These are phyloP conservation scores for Calyptommatus sinebrachiatus DNA, from an alignment of 2,113 vertebrate genomes.

Conservation along the genomic window DNA sequence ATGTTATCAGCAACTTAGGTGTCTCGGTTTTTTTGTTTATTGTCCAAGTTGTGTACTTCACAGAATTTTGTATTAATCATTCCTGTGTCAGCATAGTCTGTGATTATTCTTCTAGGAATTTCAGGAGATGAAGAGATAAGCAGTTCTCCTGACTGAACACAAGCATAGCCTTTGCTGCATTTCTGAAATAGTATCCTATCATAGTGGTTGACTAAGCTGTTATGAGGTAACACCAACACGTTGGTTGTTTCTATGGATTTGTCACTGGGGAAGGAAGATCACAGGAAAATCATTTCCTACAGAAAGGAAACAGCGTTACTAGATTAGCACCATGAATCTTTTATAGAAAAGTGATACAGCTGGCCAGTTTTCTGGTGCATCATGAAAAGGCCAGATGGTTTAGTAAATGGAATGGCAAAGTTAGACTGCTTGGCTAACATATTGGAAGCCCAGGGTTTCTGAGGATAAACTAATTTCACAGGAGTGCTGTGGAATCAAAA, in stretches of 20 bases:
- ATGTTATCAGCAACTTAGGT: neutral
- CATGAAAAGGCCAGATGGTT: neutral
- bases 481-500: neutral
- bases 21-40: too few species aligned
- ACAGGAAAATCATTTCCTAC: neutral
- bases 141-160: neutral
- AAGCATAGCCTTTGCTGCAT: neutral
- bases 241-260: neutral
- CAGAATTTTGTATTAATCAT: neutral
- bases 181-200: neutral
- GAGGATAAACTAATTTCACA: neutral
- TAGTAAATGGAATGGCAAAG: neutral
- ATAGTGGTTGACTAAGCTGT: neutral
- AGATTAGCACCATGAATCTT: neutral
- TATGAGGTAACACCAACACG: neutral
- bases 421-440: neutral
- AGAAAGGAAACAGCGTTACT: neutral
- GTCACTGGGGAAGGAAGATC: neutral
- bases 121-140: neutral
- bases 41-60: neutral
- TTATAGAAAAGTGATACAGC: neutral
- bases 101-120: neutral
- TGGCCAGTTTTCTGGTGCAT: neutral
- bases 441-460: neutral
- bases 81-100: neutral